Percentiles rank a stretch among this genome's conserved stretches.
Evolutionary conservation across 2,113 vertebrate species (phyloP).

Genomic region (Corydoras maculifer): DNA sequence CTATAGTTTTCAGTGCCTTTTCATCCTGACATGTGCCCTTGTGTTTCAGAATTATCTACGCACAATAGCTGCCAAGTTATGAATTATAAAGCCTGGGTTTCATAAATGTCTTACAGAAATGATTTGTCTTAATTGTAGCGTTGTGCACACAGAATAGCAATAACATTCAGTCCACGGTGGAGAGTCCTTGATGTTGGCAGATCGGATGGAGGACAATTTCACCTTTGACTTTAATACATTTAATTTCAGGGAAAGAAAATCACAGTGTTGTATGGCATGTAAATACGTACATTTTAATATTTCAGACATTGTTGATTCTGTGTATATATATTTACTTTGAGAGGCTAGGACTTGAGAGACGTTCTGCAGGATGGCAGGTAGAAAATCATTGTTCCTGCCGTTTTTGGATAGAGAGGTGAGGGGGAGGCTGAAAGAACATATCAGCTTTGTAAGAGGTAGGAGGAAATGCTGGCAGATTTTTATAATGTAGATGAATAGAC

Average conservation of each 20-base stretch:
- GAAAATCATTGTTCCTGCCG: neutral
- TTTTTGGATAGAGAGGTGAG: conserved; percentile 19
- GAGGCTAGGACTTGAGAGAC: conserved; percentile 18
- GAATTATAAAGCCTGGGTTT: too few relatives aligned
- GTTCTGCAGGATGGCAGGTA: neutral
- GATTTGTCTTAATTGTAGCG: too few relatives aligned
- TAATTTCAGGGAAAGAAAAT: conserved; percentile 8
- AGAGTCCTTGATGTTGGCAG: conserved; percentile 2
- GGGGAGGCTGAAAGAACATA: conserved; percentile 33
- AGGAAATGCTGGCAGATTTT: conserved; percentile 17
- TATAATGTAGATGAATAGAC: neutral
- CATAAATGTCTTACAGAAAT: too few relatives aligned
- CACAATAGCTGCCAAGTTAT: too few relatives aligned
- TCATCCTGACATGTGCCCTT: too few relatives aligned
- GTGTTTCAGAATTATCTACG: too few relatives aligned
- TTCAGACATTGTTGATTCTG: neutral
- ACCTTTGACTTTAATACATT: conserved; percentile 17
- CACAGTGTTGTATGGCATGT: neutral
- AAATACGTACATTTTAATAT: neutral
- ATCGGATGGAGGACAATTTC: conserved; percentile 22
- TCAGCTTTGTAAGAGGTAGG: conserved; percentile 24
- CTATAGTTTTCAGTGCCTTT: too few relatives aligned
- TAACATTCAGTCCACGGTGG: conserved; percentile 30
- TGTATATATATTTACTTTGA: neutral
- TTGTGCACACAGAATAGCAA: conserved; percentile 6